Evolutionary conservation across 2,113 vertebrate genomes (phyloP), one percentile per base, ranked within the genome.

Genomic region (Entosphenus tridentatus): DNA sequence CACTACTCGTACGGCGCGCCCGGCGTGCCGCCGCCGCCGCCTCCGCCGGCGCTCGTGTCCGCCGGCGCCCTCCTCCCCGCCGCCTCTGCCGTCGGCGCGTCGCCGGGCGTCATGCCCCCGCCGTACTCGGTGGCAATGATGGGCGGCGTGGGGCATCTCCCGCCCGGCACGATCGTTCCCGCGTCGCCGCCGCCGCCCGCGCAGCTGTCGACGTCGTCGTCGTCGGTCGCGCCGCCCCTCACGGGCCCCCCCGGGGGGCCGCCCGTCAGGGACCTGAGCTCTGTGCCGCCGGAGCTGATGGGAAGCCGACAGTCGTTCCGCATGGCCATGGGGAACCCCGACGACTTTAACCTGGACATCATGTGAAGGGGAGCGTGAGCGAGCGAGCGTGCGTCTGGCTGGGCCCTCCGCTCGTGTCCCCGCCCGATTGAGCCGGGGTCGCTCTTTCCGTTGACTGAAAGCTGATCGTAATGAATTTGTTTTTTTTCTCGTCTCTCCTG

Each of bases 261-360:
- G 1, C 87, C 85, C 0, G 83, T 77, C 72, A 84, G 88, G 68
- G 88, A 88, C 78, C 83, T 98, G 75, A 77, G 82, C 73, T 82
- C 87, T 0, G 87, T 89, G 78, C 89, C 92, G 75, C 86, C 90
- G 0, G 90, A 96, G 87, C 87, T 98, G 78, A 89, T 87, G 6
- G 88, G 83, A 73, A 96, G 88, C 74, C 84, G 86, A 77, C 88
- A 93, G 82, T 90, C 90, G 73, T 90, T 96, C 85, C 82, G 84
- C 78, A 85, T 95, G 80, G 88, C 90, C 79, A 83, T 91, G 85
- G 90, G 87, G 74, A 93, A 95, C 82, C 86, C 89, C 78, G 83
- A 88, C 75, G 89, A 97, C 82, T 92, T 90, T 80, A 95, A 95
- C 77, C 87, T 95, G 77, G 89, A 95, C 77, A 89, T 96, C 79